Conservation (phyloP, 1,140 invertebrate genomes). For the Drosophila prosaltans region DNA sequence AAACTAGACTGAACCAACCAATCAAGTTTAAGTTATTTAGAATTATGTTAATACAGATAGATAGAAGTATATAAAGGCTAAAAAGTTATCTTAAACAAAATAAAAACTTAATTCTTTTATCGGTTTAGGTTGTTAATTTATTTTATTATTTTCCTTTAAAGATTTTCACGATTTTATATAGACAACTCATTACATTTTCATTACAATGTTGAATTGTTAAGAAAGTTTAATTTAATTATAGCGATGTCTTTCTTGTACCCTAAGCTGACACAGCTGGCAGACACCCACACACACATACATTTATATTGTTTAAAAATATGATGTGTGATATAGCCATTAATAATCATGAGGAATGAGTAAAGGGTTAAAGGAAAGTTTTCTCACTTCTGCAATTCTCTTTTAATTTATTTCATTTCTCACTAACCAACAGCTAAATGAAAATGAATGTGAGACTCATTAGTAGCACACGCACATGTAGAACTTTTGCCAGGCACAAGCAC, state of each 20-base stretch:
- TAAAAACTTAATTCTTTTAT: too few species aligned
- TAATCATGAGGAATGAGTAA: constrained; percentile 55
- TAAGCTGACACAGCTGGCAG: constrained; percentile 4
- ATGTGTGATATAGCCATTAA: constrained; percentile 34
- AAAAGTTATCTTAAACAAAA: too few species aligned
- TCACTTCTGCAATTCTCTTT: constrained; percentile 38
- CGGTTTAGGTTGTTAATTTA: too few species aligned
- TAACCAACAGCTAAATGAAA: constrained; percentile 63
- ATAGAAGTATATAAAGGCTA: too few species aligned
- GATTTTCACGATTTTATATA: too few species aligned
- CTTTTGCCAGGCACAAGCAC: constrained; percentile 41
- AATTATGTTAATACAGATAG: too few species aligned
- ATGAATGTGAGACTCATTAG: constrained; percentile 73
- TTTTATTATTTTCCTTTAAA: too few species aligned
- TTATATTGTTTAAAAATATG: constrained; percentile 40
- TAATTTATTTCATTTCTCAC: constrained; percentile 62
- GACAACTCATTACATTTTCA: too few species aligned
- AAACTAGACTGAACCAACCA: too few species aligned
- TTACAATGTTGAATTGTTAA: too few species aligned
- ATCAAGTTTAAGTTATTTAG: neutral
- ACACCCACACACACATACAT: constrained; percentile 31
- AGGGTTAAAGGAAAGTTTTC: constrained; percentile 33
- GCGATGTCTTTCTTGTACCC: neutral
- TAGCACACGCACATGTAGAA: constrained; percentile 66
- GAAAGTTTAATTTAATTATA: neutral